Conservation (phyloP, 2,113 vertebrate genomes). For the Arothron firmamentum region DNA sequence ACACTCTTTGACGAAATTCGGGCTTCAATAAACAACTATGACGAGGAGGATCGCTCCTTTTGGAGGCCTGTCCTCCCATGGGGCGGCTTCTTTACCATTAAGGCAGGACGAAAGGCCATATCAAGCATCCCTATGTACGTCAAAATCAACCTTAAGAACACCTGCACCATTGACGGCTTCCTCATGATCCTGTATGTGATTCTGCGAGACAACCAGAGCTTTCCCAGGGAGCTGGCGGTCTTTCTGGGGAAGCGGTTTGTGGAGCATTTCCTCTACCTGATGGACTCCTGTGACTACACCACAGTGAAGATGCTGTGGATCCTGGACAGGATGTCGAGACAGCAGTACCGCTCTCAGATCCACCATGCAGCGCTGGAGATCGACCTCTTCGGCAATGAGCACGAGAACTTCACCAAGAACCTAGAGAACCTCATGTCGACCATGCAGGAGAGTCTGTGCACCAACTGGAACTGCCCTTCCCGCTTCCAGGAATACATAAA, state of each 20-base stretch:
- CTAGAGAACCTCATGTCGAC: slow-evolving; percentile 86
- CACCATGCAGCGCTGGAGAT: slow-evolving; percentile 81
- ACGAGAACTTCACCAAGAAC: slow-evolving; percentile 88
- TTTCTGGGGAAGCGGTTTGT: slow-evolving; percentile 84
- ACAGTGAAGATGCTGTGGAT: slow-evolving; percentile 91
- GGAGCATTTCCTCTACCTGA: slow-evolving; percentile 84
- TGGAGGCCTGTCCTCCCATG: slow-evolving; percentile 89
- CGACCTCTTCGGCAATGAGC: slow-evolving; percentile 88
- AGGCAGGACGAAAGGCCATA: slow-evolving; percentile 84
- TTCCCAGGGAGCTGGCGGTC: slow-evolving; percentile 79
- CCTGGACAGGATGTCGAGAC: slow-evolving; percentile 87
- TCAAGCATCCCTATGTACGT: slow-evolving; percentile 86
- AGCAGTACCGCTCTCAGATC: slow-evolving; percentile 83
- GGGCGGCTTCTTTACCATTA: slow-evolving; percentile 86
- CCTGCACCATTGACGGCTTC: slow-evolving; percentile 89
- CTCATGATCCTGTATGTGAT: slow-evolving; percentile 89
- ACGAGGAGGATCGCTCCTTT: slow-evolving; percentile 83
- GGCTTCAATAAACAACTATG: slow-evolving; percentile 85
- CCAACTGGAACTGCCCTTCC: slow-evolving; percentile 77
- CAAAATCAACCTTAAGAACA: slow-evolving; percentile 85
- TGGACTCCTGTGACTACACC: slow-evolving; percentile 88
- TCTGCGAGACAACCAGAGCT: slow-evolving; percentile 82
- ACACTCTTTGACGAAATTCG: slow-evolving; percentile 89
- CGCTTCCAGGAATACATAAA: slow-evolving; percentile 79
- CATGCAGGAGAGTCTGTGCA: slow-evolving; percentile 84